Conservation (phyloP, 2,113 vertebrate species). For the Bos javanicus region DNA sequence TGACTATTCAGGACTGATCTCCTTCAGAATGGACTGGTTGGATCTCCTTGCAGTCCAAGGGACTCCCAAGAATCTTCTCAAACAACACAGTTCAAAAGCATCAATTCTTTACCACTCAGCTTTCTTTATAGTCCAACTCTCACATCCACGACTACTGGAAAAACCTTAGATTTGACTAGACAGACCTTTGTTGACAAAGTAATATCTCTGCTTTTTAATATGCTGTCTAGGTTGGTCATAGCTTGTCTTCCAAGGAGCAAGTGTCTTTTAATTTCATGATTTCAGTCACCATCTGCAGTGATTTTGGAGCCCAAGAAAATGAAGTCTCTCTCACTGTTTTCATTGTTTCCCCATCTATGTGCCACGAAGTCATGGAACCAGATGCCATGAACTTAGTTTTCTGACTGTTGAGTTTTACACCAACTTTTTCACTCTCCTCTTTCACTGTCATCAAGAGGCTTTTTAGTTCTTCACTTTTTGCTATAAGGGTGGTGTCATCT, state of each 20-base stretch:
- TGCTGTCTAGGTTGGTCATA: not conserved
- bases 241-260: not conserved
- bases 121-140: not conserved
- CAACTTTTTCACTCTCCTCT: not conserved
- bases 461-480: not conserved
- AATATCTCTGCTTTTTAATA: not conserved
- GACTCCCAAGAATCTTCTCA: not conserved
- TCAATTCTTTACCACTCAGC: not conserved
- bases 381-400: not conserved
- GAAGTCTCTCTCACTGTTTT: not conserved
- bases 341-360: not conserved
- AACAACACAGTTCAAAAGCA: not conserved
- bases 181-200: not conserved
- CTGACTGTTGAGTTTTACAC: not conserved
- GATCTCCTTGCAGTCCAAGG: not conserved
- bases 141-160: not conserved
- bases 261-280: not conserved
- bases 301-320: not conserved
- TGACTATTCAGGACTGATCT: not conserved
- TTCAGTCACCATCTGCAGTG: not conserved
- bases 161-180: not conserved
- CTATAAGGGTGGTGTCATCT: not conserved
- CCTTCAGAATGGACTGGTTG: not conserved
- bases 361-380: fast-evolving
- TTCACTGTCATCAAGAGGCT: not conserved